Evolutionary conservation across 1,140 invertebrate species (phyloP).

Genomic region (Pollicipes pollicipes): DNA sequence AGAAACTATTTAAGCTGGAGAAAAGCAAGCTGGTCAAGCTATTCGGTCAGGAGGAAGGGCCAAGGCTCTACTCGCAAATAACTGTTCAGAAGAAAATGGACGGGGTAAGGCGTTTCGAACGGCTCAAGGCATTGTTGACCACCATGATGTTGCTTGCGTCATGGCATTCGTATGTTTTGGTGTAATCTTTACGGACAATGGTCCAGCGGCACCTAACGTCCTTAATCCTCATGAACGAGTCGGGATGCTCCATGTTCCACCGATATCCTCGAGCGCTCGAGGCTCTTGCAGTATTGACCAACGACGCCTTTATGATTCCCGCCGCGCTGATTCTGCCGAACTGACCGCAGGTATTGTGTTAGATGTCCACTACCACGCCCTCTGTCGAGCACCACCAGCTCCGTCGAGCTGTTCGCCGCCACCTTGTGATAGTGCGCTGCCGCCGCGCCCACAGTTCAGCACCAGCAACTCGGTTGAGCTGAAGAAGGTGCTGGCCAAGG

Average conservation of each 20-base stretch:
- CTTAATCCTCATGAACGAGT: no score
- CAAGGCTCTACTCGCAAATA: constrained; percentile 50
- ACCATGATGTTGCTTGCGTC: not conserved
- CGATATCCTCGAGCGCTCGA: no score
- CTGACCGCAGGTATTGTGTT: no score
- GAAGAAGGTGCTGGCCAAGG: not conserved
- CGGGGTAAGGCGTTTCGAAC: constrained; percentile 40
- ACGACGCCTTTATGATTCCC: no score
- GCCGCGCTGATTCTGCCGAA: no score
- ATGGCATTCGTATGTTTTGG: not conserved
- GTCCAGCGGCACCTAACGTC: no score
- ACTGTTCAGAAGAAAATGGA: constrained; percentile 52
- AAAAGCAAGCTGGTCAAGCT: constrained; percentile 43
- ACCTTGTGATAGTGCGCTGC: no score
- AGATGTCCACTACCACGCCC: no score
- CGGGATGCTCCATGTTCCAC: no score
- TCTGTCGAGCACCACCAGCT: no score
- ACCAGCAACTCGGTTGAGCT: not conserved
- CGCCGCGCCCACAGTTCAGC: not conserved
- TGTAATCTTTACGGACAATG: not conserved
- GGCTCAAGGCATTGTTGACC: constrained; percentile 1
- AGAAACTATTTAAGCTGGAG: constrained; percentile 47
- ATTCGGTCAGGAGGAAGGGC: constrained; percentile 48
- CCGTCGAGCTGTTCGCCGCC: no score
- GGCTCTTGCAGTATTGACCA: no score